These are phyloP conservation scores for Nemurella pictetii DNA, from an alignment of 2,888 invertebrate species.

Conservation along the genomic window DNA sequence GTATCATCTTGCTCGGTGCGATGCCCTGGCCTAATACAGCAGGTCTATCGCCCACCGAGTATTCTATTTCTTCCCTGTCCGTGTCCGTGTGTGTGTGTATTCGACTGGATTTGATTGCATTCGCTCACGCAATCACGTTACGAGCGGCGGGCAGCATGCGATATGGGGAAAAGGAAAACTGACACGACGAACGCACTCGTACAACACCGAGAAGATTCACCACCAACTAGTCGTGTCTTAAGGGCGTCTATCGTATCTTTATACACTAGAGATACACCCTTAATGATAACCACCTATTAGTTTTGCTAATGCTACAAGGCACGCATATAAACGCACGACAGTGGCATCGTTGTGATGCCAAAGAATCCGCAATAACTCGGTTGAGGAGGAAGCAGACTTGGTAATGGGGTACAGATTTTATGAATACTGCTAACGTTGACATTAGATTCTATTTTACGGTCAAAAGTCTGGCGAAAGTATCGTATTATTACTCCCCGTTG, in stretches of 20 bases:
- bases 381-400: not conserved
- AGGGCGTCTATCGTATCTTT: constrained; percentile 28
- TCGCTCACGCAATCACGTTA: not conserved
- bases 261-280: constrained; percentile 23
- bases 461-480: not conserved
- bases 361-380: not conserved
- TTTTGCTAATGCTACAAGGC: constrained; percentile 6
- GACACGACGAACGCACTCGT: not conserved
- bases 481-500: not conserved
- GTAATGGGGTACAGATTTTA: not conserved
- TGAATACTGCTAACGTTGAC: not conserved
- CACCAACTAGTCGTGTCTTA: constrained; percentile 11
- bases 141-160: not conserved
- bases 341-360: not conserved
- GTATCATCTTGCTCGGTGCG: not conserved
- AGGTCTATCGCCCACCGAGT: not conserved
- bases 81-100: not conserved
- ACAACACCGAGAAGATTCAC: not conserved
- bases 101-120: not conserved
- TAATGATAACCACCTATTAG: constrained; percentile 30
- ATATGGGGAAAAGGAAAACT: not conserved
- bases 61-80: not conserved
- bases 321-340: not conserved
- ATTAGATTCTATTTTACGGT: not conserved
- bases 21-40: not conserved